A percentile compares a stretch with the other conserved stretches of the same genome.
phyloP scores from a whole-genome alignment of 2,797 vertebrate genomes.

The Tinamus major region DNA sequence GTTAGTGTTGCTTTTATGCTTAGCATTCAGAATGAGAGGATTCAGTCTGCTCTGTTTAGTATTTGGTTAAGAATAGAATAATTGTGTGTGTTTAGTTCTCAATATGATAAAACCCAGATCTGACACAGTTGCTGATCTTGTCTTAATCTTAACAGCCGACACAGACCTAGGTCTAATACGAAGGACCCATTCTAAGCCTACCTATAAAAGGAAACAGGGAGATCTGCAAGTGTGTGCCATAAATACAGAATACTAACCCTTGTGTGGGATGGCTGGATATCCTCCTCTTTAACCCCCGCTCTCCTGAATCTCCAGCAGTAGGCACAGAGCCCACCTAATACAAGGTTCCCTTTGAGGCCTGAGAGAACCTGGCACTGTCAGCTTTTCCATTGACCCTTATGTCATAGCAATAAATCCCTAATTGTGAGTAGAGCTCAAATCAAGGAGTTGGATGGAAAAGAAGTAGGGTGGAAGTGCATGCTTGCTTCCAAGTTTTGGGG shows the following conservation, averaged over 20 bases:
- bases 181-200: neutral
- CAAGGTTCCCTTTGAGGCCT: neutral
- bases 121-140: neutral
- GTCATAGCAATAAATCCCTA: neutral
- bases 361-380: neutral
- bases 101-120: neutral
- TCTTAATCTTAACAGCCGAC: neutral
- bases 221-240: neutral
- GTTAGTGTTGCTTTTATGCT: neutral
- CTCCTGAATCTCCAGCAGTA: neutral
- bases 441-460: neutral
- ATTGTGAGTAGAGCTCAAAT: neutral
- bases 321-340: neutral
- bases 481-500: neutral
- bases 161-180: neutral
- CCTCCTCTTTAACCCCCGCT: neutral
- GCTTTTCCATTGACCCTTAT: neutral
- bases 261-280: neutral
- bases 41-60: neutral
- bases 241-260: neutral
- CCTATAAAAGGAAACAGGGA: neutral
- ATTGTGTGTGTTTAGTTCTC: neutral
- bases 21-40: neutral
- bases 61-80: neutral
- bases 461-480: rapidly evolving